phyloP scores from a whole-genome alignment of 2,888 invertebrate species.

The Acanthosepion esculentum region DNA sequence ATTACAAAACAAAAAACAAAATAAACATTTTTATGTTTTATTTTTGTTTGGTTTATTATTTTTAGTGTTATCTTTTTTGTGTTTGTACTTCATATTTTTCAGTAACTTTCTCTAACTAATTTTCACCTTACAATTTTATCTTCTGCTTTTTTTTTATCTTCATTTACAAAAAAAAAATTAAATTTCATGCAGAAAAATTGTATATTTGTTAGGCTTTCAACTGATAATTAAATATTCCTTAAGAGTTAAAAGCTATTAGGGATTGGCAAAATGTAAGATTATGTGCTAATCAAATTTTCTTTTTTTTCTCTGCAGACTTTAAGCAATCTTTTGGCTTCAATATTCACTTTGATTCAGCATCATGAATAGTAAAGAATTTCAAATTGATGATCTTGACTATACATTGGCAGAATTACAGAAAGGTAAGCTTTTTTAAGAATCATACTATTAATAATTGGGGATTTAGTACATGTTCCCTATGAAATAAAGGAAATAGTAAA shows the following conservation, averaged over 20 bases:
- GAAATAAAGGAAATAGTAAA: too few species aligned
- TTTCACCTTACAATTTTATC: not conserved
- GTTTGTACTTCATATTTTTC: not conserved
- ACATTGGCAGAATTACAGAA: not conserved
- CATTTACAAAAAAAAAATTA: not conserved
- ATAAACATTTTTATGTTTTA: not conserved
- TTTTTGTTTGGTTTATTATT: not conserved
- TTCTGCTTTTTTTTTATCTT: not conserved
- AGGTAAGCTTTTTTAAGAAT: not conserved
- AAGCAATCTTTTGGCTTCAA: not conserved
- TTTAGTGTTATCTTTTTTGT: not conserved
- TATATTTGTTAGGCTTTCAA: not conserved
- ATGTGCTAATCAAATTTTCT: not conserved
- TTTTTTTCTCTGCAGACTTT: not conserved
- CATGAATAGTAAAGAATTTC: not conserved
- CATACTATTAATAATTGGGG: not conserved
- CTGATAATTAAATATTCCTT: constrained; percentile 33
- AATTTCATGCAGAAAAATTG: not conserved
- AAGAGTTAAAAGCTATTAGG: not conserved
- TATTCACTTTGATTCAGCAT: not conserved
- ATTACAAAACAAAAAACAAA: not conserved
- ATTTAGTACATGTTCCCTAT: too few species aligned
- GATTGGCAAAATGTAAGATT: not conserved
- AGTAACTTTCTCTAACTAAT: not conserved
- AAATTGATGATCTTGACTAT: not conserved